Evolutionary conservation across 2,888 invertebrate species (phyloP).

Genomic region (Antitype chi): DNA sequence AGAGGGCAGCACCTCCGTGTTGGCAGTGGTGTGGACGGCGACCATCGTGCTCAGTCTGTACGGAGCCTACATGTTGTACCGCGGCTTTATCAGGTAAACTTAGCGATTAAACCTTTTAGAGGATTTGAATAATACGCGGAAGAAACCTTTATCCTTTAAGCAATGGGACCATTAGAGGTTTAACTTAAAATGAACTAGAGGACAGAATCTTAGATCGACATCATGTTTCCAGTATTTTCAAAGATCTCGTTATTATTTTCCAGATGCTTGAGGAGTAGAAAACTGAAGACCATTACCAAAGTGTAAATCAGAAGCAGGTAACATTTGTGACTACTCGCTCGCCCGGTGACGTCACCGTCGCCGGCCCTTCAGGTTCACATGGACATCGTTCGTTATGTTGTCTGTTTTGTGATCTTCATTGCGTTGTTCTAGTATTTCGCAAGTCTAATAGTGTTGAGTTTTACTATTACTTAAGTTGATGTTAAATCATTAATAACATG

Average conservation of each 20-base stretch:
- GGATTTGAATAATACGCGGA: background rate
- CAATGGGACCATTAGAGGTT: background rate
- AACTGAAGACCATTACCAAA: slow-evolving; percentile 85
- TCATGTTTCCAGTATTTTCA: background rate
- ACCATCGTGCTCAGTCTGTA: slow-evolving; percentile 83
- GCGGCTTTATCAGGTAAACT: slow-evolving; percentile 77
- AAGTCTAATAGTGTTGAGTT: slow-evolving; percentile 66
- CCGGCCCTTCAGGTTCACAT: slow-evolving; percentile 52
- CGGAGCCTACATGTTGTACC: slow-evolving; percentile 82
- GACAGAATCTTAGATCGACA: background rate
- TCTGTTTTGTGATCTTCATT: slow-evolving; percentile 58
- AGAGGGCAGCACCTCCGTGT: slow-evolving; percentile 84
- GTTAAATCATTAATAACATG: slow-evolving; percentile 58
- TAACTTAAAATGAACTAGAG: background rate
- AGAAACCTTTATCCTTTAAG: background rate
- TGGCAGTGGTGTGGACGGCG: slow-evolving; percentile 85
- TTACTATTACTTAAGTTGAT: slow-evolving; percentile 68
- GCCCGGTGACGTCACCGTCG: slow-evolving; percentile 61
- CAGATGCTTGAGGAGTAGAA: slow-evolving; percentile 85
- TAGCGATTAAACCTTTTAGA: background rate
- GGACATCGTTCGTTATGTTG: slow-evolving; percentile 62
- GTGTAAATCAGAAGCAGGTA: slow-evolving; percentile 76
- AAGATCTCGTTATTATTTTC: slow-evolving; percentile 27
- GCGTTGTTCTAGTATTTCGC: slow-evolving; percentile 62
- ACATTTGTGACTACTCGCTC: slow-evolving; percentile 62